Evolutionary conservation across 2,797 vertebrate genomes (phyloP).

Genomic region (Australoheros facetus): DNA sequence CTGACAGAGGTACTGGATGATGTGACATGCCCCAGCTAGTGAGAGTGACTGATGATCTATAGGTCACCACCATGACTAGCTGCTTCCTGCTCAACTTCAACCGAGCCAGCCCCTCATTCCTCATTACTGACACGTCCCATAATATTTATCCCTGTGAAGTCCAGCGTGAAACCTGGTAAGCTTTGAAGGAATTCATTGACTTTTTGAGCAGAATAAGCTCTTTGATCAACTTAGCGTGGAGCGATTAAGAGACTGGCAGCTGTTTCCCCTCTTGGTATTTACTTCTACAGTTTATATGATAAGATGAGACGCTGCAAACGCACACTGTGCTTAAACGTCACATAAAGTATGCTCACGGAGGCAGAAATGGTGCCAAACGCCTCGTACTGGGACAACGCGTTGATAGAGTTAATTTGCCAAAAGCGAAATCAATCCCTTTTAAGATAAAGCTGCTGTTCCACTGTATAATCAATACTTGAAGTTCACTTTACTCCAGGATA

Average conservation of each 20-base stretch:
- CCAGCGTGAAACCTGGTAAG: conserved; percentile 66
- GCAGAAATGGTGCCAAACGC: conserved; percentile 34
- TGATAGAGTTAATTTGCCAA: conserved; percentile 60
- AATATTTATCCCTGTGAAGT: conserved; percentile 72
- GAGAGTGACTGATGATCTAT: conserved; percentile 75
- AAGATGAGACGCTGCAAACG: conserved; percentile 27
- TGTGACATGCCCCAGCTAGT: conserved; percentile 70
- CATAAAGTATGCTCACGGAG: conserved; percentile 2
- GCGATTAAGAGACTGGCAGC: conserved; percentile 46
- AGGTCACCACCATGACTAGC: conserved; percentile 71
- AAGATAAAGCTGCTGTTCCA: conserved; percentile 40
- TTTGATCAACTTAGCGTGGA: conserved; percentile 58
- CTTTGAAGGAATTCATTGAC: conserved; percentile 59
- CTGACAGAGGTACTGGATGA: conserved; percentile 54
- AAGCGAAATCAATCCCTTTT: conserved; percentile 57
- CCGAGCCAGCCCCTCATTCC: conserved; percentile 55
- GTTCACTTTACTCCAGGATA: conserved; percentile 44
- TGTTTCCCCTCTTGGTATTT: conserved; percentile 31
- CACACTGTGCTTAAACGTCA: conserved; percentile 7
- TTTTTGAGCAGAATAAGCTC: conserved; percentile 54
- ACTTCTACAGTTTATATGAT: conserved; percentile 21
- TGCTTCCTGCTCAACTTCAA: conserved; percentile 65
- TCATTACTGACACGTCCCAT: conserved; percentile 74
- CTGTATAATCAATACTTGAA: conserved; percentile 51
- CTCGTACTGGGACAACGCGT: conserved; percentile 16